Conservation (phyloP, 2,888 invertebrate genomes). For the Hoplodrina ambigua region DNA sequence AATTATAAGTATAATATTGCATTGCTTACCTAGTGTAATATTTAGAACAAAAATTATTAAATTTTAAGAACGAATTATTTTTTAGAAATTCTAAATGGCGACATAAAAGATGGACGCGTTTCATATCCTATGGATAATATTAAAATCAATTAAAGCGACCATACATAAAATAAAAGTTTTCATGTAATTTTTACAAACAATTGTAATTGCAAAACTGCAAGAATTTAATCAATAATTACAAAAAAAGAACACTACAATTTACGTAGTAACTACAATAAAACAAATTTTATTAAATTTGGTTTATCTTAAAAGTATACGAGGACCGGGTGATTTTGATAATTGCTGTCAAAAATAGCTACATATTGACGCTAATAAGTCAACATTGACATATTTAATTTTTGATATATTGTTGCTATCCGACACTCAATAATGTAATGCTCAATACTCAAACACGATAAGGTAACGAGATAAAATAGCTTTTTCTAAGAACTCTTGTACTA, state of each 20-base stretch:
- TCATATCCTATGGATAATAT: too few species aligned
- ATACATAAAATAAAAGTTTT: too few species aligned
- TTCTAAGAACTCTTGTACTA: slow-evolving; percentile 33
- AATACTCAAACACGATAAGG: slow-evolving; percentile 41
- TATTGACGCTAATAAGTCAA: slow-evolving; percentile 33
- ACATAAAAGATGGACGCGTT: too few species aligned
- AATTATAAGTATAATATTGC: not conserved
- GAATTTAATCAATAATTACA: not conserved
- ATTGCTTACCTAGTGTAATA: too few species aligned
- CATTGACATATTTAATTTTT: slow-evolving; percentile 28
- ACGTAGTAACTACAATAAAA: not conserved
- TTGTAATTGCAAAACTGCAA: not conserved
- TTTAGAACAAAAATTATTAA: too few species aligned
- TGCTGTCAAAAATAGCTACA: slow-evolving; percentile 36
- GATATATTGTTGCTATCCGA: slow-evolving; percentile 45
- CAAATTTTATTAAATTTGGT: not conserved
- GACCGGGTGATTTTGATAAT: slow-evolving; percentile 48
- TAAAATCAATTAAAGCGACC: too few species aligned
- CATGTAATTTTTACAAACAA: not conserved
- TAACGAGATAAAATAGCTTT: slow-evolving; percentile 20
- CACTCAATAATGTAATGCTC: slow-evolving; percentile 2
- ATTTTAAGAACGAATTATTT: not conserved
- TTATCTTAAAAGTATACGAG: slow-evolving; percentile 5
- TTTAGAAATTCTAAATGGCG: too few species aligned
- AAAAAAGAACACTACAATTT: not conserved